These are phyloP conservation scores for Microtus pennsylvanicus DNA, from an alignment of 2,113 vertebrate species.

Conservation along the genomic window DNA sequence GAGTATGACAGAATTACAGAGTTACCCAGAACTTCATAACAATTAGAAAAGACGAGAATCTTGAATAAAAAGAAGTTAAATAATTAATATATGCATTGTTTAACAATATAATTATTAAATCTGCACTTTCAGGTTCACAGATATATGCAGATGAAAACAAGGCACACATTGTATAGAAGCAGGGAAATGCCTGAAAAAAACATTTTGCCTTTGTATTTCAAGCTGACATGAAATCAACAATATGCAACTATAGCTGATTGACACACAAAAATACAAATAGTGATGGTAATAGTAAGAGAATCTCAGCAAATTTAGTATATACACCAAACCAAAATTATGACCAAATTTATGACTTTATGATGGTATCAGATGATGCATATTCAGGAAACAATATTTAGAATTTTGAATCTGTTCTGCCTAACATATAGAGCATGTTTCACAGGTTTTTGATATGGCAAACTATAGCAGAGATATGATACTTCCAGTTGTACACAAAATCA, in stretches of 20 bases:
- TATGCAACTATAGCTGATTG: background rate
- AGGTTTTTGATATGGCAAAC: background rate
- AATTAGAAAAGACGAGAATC: background rate
- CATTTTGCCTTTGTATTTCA: background rate
- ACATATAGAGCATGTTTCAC: background rate
- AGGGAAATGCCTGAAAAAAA: background rate
- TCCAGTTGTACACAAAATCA: too few species aligned
- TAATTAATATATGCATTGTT: background rate
- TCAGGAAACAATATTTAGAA: background rate
- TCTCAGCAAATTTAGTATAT: background rate
- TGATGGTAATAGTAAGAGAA: background rate
- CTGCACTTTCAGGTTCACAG: background rate
- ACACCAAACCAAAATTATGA: background rate
- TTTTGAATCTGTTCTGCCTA: background rate
- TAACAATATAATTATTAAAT: background rate
- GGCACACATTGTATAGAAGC: background rate
- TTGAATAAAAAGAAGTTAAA: background rate
- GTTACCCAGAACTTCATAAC: conserved; percentile 13
- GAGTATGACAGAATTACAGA: background rate
- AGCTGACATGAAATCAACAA: background rate
- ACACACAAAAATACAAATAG: background rate
- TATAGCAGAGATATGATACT: background rate
- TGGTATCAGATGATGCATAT: background rate
- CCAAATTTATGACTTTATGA: background rate
- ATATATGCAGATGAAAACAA: background rate